Evolutionary conservation across 1,140 invertebrate species (phyloP), one percentile per base, ranked within the genome.

Genomic region (Drosophila hydei): DNA sequence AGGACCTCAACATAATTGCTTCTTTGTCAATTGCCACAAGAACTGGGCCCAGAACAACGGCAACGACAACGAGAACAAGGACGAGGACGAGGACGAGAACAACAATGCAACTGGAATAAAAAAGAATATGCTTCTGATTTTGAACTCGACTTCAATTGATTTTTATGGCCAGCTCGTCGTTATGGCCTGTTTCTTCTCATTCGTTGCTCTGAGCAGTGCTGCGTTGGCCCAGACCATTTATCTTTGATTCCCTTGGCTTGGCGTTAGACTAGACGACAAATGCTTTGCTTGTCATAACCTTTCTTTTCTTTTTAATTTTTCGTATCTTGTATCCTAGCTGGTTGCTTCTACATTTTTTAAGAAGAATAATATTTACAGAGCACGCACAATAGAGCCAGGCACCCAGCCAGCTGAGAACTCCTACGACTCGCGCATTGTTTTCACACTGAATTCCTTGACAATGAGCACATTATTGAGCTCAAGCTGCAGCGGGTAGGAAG

Each of bases 91-190:
- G 16, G 6, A 30, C 7, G 27, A 30, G 27, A 25, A 36, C 50
- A 63, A 62, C 59, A 67, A 59, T 38, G 30, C 30, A 72, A 56
- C 48, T 55, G 33, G 54, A 75, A 87, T 42, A 42, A 14, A 42
- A 75, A 85, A 81, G 87, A 85, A 87, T 81, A 87, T 77, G 81
- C 70, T 87, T 64, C 79, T 87, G 80, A 85, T 85, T 85, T 85
- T 87, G 81, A 77, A 85, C 81, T 87, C 81, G 81, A 85, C 81
- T 85, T 85, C 83, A 85, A 85, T 85, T 85, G 80, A 85, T 85
- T 85, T 87, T 85, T 75, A 81, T 61, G 75, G 80, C 74, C 70
- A 61, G 70, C 48, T 68, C 30, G 21, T 60, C 21, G 18, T 52
- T 25, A 43, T 72, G 54, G 42, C 60, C 67, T 42, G 21, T 38